Conservation (phyloP, 2,888 invertebrate genomes). For the Drosophila subsilvestris region DNA sequence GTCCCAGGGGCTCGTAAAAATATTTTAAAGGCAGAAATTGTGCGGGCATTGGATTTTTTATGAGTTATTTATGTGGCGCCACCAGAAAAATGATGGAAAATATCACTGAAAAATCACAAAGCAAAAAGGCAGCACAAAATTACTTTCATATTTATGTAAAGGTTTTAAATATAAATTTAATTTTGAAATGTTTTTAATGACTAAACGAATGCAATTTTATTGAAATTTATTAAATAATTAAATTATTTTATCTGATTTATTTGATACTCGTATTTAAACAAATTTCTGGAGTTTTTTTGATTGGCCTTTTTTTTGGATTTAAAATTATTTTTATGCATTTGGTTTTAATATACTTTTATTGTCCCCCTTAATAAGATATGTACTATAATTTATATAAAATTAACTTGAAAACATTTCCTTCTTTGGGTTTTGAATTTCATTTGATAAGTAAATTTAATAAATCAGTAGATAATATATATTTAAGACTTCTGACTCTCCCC, state of each 20-base stretch:
- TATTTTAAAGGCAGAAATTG: constrained; percentile 34
- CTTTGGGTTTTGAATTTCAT: not conserved
- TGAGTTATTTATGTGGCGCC: constrained; percentile 61
- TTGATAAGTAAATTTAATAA: not conserved
- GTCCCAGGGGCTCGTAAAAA: constrained; percentile 37
- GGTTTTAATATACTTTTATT: not conserved
- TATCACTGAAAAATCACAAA: not conserved
- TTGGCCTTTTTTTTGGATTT: too few relatives aligned
- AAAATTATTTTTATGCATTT: not conserved
- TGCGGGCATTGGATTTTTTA: constrained; percentile 39
- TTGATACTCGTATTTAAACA: not conserved
- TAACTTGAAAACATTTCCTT: not conserved
- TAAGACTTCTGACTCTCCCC: not conserved
- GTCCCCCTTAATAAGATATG: too few relatives aligned
- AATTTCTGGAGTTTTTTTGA: not conserved
- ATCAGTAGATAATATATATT: constrained; percentile 6
- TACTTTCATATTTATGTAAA: too few relatives aligned
- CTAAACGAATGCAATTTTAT: not conserved
- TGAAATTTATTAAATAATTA: not conserved
- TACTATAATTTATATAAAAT: not conserved
- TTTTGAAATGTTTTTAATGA: not conserved
- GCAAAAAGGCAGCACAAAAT: too few relatives aligned
- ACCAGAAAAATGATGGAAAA: constrained; percentile 6
- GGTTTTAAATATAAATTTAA: not conserved
- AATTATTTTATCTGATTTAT: not conserved